Evolutionary conservation across 2,113 vertebrate species (phyloP).

Genomic region (Sclerurus mexicanus): DNA sequence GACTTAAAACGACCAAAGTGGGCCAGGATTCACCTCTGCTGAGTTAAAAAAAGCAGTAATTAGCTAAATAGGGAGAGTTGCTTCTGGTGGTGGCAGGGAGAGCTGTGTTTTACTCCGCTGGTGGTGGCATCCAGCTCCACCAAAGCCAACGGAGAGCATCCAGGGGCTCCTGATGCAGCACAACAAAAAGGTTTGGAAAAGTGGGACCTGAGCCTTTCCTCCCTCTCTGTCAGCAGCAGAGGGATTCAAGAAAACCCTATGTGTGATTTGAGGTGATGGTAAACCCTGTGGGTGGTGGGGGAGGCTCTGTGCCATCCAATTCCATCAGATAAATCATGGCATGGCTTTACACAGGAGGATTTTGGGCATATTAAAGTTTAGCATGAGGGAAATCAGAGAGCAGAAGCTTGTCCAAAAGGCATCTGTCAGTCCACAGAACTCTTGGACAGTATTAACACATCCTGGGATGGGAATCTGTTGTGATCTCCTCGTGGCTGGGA

Average conservation of each 20-base stretch:
- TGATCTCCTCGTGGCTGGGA: neutral
- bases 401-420: neutral
- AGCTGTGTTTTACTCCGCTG: neutral
- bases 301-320: fast-evolving
- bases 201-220: no score
- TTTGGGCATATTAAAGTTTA: neutral
- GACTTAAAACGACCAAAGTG: neutral
- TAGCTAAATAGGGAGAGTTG: neutral
- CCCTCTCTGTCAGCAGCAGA: neutral
- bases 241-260: neutral
- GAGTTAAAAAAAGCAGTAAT: neutral
- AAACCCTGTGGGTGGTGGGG: neutral
- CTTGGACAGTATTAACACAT: neutral
- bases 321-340: neutral
- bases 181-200: neutral
- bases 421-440: neutral
- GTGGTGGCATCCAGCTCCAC: neutral
- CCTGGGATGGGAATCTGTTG: neutral
- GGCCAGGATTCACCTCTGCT: neutral
- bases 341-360: neutral
- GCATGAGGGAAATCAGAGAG: neutral
- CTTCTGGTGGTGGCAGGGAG: neutral
- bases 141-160: neutral
- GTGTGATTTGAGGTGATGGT: neutral
- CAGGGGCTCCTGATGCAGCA: neutral